Evolutionary conservation across 1,140 invertebrate species (phyloP).

Genomic region (Acyrthosiphon pisum): DNA sequence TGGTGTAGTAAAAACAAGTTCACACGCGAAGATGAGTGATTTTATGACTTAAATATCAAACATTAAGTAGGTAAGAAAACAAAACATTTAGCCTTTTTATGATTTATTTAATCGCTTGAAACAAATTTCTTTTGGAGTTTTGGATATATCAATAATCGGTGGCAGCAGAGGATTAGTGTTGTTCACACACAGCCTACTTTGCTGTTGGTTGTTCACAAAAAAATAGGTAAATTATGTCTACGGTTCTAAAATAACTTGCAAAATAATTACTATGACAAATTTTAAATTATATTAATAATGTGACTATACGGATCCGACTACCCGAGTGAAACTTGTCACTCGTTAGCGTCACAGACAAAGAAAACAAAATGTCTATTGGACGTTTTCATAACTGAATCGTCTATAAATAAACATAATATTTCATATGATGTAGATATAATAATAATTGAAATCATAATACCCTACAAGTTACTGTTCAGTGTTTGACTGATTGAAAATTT

Average conservation of each 20-base stretch:
- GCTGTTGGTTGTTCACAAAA: too few relatives aligned
- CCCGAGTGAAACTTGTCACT: background rate
- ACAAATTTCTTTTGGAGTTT: too few relatives aligned
- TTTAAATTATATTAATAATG: too few relatives aligned
- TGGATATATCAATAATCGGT: too few relatives aligned
- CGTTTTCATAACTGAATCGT: background rate
- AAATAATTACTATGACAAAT: background rate
- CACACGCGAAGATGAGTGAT: background rate
- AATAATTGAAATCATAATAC: background rate
- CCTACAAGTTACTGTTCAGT: background rate
- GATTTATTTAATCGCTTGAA: too few relatives aligned
- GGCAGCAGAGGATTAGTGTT: too few relatives aligned
- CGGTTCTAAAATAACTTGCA: background rate
- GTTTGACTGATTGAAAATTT: background rate
- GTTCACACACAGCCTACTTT: too few relatives aligned
- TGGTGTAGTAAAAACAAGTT: background rate
- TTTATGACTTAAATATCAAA: too few relatives aligned
- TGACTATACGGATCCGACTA: too few relatives aligned
- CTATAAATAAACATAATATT: background rate
- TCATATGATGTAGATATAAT: background rate
- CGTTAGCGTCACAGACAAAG: background rate
- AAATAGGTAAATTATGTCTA: background rate
- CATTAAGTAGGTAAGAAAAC: too few relatives aligned
- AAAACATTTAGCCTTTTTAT: too few relatives aligned
- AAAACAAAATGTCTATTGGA: background rate